Conservation (phyloP, 1,140 invertebrate species). For the Hylyphantes graminicola region DNA sequence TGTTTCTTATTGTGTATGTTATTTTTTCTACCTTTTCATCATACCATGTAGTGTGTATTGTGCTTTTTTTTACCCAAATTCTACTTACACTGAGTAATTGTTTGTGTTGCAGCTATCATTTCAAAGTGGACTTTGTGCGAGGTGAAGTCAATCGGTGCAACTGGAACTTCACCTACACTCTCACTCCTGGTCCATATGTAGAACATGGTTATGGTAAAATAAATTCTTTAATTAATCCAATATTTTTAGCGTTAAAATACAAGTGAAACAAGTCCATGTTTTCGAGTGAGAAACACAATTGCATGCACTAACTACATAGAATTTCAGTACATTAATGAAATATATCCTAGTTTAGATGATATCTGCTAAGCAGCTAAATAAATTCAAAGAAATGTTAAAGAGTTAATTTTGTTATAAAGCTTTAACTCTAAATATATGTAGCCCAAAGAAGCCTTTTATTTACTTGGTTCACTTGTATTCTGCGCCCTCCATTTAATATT, state of each 20-base stretch:
- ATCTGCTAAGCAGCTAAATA: background rate
- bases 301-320: too few species aligned
- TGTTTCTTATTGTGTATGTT: background rate
- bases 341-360: background rate
- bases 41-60: background rate
- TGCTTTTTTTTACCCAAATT: background rate
- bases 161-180: constrained; percentile 50
- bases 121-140: constrained; percentile 25
- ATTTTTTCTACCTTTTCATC: background rate
- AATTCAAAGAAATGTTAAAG: background rate
- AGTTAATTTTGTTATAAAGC: background rate
- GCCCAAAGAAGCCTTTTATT: background rate
- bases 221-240: background rate
- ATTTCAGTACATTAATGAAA: background rate
- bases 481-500: too few species aligned
- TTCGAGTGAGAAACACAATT: background rate
- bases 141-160: background rate
- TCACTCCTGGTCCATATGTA: constrained; percentile 42
- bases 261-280: background rate
- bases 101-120: constrained; percentile 38
- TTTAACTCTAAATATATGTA: background rate
- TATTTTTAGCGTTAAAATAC: background rate
- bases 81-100: constrained; percentile 1
- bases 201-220: constrained; percentile 60
- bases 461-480: background rate